Percentiles rank a stretch among this genome's conserved stretches.
Conservation (phyloP, 2,797 vertebrate genomes). For the Perodicticus potto region DNA sequence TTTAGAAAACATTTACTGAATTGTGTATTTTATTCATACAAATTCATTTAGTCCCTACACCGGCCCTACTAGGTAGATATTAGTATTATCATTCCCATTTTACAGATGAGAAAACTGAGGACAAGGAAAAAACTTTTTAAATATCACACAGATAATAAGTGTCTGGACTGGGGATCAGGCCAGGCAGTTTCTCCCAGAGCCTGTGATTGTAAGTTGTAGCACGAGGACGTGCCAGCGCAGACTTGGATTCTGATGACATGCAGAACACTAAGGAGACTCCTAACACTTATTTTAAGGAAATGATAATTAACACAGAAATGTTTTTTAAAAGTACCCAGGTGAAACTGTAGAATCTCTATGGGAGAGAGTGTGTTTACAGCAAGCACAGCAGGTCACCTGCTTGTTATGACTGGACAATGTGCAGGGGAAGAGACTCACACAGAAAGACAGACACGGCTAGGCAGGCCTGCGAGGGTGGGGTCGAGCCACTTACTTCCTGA, state of each 20-base stretch:
- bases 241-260: neutral
- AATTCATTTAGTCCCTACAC: neutral
- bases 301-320: neutral
- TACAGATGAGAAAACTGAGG: neutral
- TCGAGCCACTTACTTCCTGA: conserved; percentile 90
- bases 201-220: fast-evolving
- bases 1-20: neutral
- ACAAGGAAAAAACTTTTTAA: neutral
- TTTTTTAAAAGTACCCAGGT: neutral
- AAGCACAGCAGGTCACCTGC: neutral
- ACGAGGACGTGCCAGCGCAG: neutral
- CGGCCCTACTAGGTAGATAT: neutral
- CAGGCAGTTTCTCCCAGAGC: neutral
- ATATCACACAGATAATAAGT: neutral
- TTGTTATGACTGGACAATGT: neutral
- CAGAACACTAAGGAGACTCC: neutral
- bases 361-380: neutral
- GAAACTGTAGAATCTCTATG: neutral
- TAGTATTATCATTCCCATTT: neutral
- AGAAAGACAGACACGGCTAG: neutral
- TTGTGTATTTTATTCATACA: neutral
- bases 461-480: neutral
- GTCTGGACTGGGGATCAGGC: neutral
- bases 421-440: neutral
- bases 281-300: conserved; percentile 11